Evolutionary conservation across 2,797 vertebrate species (phyloP), one percentile per base, ranked within the genome.

Genomic region (Acipenser ruthenus): DNA sequence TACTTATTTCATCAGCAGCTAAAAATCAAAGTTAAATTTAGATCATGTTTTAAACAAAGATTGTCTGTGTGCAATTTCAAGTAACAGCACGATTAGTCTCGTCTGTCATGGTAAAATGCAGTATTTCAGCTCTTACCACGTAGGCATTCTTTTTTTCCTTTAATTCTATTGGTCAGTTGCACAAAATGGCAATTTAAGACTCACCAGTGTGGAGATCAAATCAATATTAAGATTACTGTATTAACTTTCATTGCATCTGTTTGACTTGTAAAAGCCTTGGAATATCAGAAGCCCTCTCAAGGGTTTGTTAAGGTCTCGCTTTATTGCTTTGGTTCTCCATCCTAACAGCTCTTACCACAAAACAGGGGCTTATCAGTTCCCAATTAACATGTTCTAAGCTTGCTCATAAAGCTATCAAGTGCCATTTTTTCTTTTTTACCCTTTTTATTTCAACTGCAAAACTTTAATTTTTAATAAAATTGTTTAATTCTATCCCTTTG

Each of bases 281-380:
- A 79, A 69, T 70, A 80, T 75, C 55, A 77, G 77, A 80, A 75
- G 49, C 74, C 72, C 73, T 64, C 75, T 52, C 70, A 84, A 69
- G 82, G 83, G 81, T 76, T 80, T 80, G 60, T 77, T 68, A 78
- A 82, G 76, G 70, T 83, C 74, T 71, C 82, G 75, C 74, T 69
- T 90, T 88, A 88, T 87, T 89, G 87, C 88, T 88, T 84, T 88
- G 84, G 83, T 85, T 87, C 85, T 81, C 81, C 80, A 84, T 80
- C 74, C 85, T 73, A 77, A 76, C 74, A 76, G 78, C 80, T 83
- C 77, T 11, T 77, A 79, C 79, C 76, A 84, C 82, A 80, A 81
- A 80, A 75, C 11, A 62, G 65, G 62, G 55, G 58, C 68, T n/a
- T 48, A 71, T 67, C 65, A 6, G 18, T 51, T 51, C 48, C 80